Conservation (phyloP, 2,113 vertebrate genomes). For the Oncorhynchus keta region DNA sequence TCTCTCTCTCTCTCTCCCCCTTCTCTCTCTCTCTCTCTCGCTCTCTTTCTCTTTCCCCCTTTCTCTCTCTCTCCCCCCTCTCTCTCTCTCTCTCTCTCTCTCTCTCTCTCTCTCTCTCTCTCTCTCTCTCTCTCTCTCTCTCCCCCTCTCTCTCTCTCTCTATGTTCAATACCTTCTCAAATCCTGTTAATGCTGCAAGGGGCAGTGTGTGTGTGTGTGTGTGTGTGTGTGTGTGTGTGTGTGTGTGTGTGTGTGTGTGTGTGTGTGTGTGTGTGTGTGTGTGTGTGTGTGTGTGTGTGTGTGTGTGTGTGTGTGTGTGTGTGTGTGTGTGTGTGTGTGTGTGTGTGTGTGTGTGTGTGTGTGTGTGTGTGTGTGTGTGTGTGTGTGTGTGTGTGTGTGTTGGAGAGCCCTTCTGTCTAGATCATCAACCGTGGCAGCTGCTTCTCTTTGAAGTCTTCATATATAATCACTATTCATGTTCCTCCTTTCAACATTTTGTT, state of each 20-base stretch:
- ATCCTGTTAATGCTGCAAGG: constrained; percentile 67
- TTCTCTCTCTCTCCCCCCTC: not conserved
- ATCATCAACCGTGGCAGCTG: not conserved
- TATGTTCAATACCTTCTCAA: constrained; percentile 62
- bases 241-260: too few species aligned
- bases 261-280: too few species aligned
- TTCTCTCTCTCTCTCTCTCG: too few species aligned
- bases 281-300: constrained; percentile 53
- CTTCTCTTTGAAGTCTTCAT: too few species aligned
- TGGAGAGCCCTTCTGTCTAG: not conserved
- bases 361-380: constrained; percentile 30
- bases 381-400: constrained; percentile 47
- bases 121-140: constrained; percentile 29
- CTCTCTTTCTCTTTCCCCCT: too few species aligned
- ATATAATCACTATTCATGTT: too few species aligned
- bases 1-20: too few species aligned
- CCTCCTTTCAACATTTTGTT: too few species aligned
- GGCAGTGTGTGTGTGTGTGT: not conserved
- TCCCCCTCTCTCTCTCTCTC: not conserved
- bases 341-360: too few species aligned
- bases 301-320: constrained; percentile 43
- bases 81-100: not conserved
- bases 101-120: constrained; percentile 13
- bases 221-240: constrained; percentile 13
- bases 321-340: too few species aligned